Evolutionary conservation across 2,888 invertebrate genomes (phyloP), one percentile per base, ranked within the genome.

Genomic region (Raillietiella orientalis): DNA sequence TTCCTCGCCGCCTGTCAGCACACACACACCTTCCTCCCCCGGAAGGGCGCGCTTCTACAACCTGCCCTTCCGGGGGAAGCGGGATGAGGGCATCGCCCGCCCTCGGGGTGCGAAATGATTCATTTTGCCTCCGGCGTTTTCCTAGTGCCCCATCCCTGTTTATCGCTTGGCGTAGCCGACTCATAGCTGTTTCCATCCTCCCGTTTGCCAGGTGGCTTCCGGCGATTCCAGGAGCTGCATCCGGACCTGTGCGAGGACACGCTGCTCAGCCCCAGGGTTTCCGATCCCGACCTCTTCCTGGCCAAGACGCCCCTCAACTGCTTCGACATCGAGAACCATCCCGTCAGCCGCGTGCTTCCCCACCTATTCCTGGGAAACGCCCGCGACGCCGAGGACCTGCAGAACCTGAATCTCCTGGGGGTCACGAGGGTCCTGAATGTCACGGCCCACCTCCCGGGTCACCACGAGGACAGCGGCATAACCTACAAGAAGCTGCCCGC

Each of bases 341-440:
- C 65, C 11, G 63, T 69, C 33, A 67, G 71, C 30, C 55, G 65
- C 41, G 65, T 74, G 27, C 54, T 74, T 37, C 70, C 72, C 26
- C 69, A 65, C 49, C 54, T 74, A 34, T 65, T 66, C 47, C 57
- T 74, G 36, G 74, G 74, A 37, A 74, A 72, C 49, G 69, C 66
- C 39, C 55, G 60, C 34, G 71, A 74, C 47, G 71, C 72, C 19
- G 59, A 62, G 24, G 65, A 71, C 47, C 51, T 61, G 30, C 54
- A 58, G 36, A 52, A 60, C 33, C 55, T 72, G 28, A 47, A 52
- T 32, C 23, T 33, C 35, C 47, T 59, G 32, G 65, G 66, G 33
- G 62, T 70, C 35, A 63, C 64, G 35, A 62, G 67, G 44, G 66
- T 74, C 21, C 56, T 74, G 25, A 72, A 71, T 47, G 70, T 71